Base-by-base conservation (phyloP, 2,113 vertebrate genomes). In the Spermophilus dauricus region DNA sequence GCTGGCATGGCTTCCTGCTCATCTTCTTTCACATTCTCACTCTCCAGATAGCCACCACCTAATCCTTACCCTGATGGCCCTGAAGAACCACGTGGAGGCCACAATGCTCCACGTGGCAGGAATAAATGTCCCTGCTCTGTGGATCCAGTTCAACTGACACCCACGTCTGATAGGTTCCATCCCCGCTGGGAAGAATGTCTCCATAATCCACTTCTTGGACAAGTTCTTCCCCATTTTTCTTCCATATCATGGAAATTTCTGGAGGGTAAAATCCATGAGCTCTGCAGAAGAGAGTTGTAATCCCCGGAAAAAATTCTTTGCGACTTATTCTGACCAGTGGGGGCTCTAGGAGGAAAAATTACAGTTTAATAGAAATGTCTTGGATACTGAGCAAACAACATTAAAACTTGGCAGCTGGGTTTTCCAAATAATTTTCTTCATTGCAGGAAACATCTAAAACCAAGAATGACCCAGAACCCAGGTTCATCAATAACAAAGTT, bases 91-190 rank as follows among this genome's bases (percentile, higher is more conserved):
- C 9, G 0, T 11, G 0, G 84, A 98, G 77, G 58, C 98, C 95
- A 8, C 39, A 42, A 56, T 99, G 99, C 5, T 96, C 51, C 97
- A 98, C 97, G 0, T 88, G 96, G 83, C 98, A 99, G 97, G 39
- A 97, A 67, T 97, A 98, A 37, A 85, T 3, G 22, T 98, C 89
- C 1, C 80, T 69, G 32, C 87, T 97, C 48, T 20, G 70, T 0
- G 87, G 87, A 3, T 3, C 78, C 32, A 89, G 81, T 7, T 98
- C 96, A 48, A 98, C 89, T 16, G 97, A 96, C 16, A 97, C 95
- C 96, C 95, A 96, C 5, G 89, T 81, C 97, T 98, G 97, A 87
- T 93, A 99, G 83, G 97, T 98, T 98, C 98, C 98, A 7, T 99
- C 98, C 8, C 97, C 94, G 11, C 97, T 97, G 85, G 98, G 96